A percentile compares a stretch with the other conserved stretches of the same genome.
These are phyloP conservation scores for Parnassius mnemosyne DNA, from an alignment of 2,888 invertebrate genomes.

Conservation along the genomic window DNA sequence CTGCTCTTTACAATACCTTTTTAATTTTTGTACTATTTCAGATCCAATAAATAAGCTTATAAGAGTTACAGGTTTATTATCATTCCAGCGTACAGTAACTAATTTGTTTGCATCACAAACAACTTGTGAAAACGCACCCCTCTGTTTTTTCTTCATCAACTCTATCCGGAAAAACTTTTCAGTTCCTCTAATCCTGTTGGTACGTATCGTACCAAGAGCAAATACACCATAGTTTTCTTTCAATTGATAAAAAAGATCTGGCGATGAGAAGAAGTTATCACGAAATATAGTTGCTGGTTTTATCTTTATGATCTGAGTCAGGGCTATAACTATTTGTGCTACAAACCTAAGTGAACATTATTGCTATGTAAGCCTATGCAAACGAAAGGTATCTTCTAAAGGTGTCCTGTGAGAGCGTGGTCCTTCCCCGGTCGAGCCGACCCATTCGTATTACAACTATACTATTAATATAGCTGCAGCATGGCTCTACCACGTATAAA, in stretches of 20 bases:
- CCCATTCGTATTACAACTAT: slow-evolving; percentile 40
- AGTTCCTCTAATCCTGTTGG: slow-evolving; percentile 26
- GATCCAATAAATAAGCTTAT: too few species aligned
- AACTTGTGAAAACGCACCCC: too few species aligned
- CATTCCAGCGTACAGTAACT: too few species aligned
- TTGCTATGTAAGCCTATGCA: slow-evolving; percentile 33
- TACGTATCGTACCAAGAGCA: slow-evolving; percentile 29
- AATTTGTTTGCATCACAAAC: too few species aligned
- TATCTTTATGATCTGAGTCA: slow-evolving; percentile 24
- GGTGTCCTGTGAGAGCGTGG: slow-evolving; percentile 45
- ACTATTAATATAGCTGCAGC: slow-evolving; percentile 40
- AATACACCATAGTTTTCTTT: slow-evolving; percentile 31
- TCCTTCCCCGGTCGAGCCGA: slow-evolving; percentile 45
- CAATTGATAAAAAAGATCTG: slow-evolving; percentile 29
- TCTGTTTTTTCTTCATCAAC: too few species aligned
- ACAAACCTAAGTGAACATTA: slow-evolving; percentile 39
- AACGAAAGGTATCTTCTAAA: slow-evolving; percentile 40
- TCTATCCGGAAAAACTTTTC: neutral
- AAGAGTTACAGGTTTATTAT: too few species aligned
- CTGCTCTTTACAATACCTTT: too few species aligned
- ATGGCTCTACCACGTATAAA: slow-evolving; percentile 29
- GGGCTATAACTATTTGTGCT: slow-evolving; percentile 39
- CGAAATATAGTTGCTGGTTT: slow-evolving; percentile 25
- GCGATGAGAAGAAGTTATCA: slow-evolving; percentile 31
- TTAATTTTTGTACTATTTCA: too few species aligned